Percentiles rank a stretch among this genome's conserved stretches.
Conservation (phyloP, 2,888 invertebrate species). For the Ennomos quercinarius region DNA sequence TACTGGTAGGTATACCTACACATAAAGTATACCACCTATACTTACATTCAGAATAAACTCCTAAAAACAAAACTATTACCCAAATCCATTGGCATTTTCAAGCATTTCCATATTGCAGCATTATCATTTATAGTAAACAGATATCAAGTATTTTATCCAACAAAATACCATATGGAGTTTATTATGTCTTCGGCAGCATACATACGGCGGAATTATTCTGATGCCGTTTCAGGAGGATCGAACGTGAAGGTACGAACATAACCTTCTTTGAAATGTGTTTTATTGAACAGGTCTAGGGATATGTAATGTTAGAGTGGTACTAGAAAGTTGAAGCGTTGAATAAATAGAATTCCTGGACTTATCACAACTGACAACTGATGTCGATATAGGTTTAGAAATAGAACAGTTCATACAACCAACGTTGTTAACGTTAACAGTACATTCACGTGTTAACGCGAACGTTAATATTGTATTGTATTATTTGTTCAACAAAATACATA, state of each 20-base stretch:
- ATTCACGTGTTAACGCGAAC: too few relatives aligned
- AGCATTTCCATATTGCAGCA: conserved; percentile 8
- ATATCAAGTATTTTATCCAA: conserved; percentile 54
- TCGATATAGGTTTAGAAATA: too few relatives aligned
- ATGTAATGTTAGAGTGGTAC: background rate
- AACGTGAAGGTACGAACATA: conserved; percentile 35
- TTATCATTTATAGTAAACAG: conserved; percentile 42
- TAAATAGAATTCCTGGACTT: background rate
- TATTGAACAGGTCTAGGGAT: conserved; percentile 13
- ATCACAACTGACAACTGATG: too few relatives aligned
- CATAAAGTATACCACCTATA: too few relatives aligned
- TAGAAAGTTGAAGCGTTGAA: background rate
- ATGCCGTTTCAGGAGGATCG: conserved; percentile 47
- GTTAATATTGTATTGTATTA: too few relatives aligned
- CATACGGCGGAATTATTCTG: conserved; percentile 69
- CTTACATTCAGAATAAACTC: too few relatives aligned
- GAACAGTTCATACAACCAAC: too few relatives aligned
- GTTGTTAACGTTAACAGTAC: too few relatives aligned
- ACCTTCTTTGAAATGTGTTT: conserved; percentile 20
- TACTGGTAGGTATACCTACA: too few relatives aligned
- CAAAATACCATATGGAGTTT: conserved; percentile 50
- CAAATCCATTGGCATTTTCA: conserved; percentile 13
- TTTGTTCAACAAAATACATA: too few relatives aligned
- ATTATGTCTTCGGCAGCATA: conserved; percentile 58
- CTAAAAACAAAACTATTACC: conserved; percentile 18